These are phyloP conservation scores for Chionomys nivalis DNA, from an alignment of 2,113 vertebrate genomes.

Conservation along the genomic window DNA sequence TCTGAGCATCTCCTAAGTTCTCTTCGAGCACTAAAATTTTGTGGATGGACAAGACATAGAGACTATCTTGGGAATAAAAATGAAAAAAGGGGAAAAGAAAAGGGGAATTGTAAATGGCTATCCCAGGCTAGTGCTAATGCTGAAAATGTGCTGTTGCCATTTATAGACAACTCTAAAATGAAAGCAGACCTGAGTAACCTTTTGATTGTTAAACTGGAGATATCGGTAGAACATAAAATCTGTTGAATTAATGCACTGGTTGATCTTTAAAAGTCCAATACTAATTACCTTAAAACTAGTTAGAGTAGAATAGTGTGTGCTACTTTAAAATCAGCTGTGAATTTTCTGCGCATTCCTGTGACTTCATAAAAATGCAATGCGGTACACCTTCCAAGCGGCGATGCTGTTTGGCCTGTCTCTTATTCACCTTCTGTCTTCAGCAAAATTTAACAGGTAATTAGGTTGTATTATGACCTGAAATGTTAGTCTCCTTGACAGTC, in stretches of 20 bases:
- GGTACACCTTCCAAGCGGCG: background rate
- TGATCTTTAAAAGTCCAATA: conserved; percentile 50
- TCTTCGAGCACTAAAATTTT: conserved; percentile 20
- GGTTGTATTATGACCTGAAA: conserved; percentile 44
- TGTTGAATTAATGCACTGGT: conserved; percentile 33
- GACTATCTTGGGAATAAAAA: background rate
- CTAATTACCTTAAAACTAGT: conserved; percentile 49
- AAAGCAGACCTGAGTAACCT: background rate
- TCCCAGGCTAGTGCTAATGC: background rate
- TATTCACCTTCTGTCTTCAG: conserved; percentile 47
- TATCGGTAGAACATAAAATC: conserved; percentile 53
- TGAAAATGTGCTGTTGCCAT: background rate
- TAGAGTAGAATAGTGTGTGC: background rate
- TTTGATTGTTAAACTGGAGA: conserved; percentile 10
- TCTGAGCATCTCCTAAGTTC: background rate
- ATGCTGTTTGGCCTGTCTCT: conserved; percentile 13
- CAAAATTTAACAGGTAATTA: conserved; percentile 53
- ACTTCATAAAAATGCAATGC: conserved; percentile 54
- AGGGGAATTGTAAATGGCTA: background rate
- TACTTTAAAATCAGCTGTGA: conserved; percentile 51
- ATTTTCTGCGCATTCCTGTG: background rate
- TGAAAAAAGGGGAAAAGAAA: background rate
- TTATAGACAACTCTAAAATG: conserved; percentile 16
- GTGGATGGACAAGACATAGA: background rate
- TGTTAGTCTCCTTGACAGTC: conserved; percentile 46